Conservation (phyloP, 2,888 invertebrate species). For the Phragmatobia fuliginosa region DNA sequence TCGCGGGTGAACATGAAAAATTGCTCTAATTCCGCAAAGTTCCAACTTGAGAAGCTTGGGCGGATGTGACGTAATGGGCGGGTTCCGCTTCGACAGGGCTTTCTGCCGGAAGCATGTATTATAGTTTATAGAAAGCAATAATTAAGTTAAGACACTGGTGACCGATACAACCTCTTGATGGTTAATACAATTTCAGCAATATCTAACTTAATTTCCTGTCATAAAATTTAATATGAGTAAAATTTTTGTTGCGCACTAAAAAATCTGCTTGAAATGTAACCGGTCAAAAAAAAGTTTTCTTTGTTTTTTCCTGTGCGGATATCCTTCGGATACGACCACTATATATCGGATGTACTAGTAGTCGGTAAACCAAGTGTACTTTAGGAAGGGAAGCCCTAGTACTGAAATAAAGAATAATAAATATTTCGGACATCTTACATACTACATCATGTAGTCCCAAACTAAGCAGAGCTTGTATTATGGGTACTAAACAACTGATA, state of each 20-base stretch:
- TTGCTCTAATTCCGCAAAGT: constrained; percentile 60
- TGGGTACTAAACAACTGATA: too few relatives aligned
- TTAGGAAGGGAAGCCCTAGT: too few relatives aligned
- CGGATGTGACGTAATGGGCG: constrained; percentile 70
- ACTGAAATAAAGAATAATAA: too few relatives aligned
- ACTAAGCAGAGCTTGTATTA: too few relatives aligned
- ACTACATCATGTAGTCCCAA: too few relatives aligned
- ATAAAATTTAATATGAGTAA: neutral
- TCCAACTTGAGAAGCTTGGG: constrained; percentile 46
- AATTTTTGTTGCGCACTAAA: neutral
- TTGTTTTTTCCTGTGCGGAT: too few relatives aligned
- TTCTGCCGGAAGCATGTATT: constrained; percentile 52
- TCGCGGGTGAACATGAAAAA: constrained; percentile 59
- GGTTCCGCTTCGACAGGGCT: constrained; percentile 68
- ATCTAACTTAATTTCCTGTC: neutral
- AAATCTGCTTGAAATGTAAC: neutral
- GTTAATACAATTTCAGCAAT: neutral
- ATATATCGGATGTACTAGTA: too few relatives aligned
- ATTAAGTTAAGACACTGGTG: constrained; percentile 12
- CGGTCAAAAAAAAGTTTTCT: too few relatives aligned
- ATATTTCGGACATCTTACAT: too few relatives aligned
- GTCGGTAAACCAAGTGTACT: too few relatives aligned
- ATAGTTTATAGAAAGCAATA: constrained; percentile 19
- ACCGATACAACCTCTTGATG: constrained; percentile 5
- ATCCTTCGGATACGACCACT: too few relatives aligned